These are phyloP conservation scores for Stegostoma tigrinum DNA, from an alignment of 2,113 vertebrate genomes.

Conservation along the genomic window DNA sequence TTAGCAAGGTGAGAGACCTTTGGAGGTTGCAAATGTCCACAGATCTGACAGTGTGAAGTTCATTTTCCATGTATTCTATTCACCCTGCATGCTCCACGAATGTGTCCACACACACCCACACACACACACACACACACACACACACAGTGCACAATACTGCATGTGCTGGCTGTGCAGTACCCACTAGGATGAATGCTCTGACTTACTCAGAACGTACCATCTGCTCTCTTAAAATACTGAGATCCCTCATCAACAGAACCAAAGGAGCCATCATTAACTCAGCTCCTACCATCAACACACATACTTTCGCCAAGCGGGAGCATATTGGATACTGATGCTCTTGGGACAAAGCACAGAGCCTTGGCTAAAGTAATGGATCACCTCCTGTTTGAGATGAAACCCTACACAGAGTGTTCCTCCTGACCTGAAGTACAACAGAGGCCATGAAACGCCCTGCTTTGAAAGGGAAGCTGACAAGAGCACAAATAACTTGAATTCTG, in stretches of 20 bases:
- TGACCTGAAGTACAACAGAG: neutral
- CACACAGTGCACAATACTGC: neutral
- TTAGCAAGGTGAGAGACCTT: conserved; percentile 16
- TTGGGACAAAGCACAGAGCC: neutral
- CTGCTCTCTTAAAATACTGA: neutral
- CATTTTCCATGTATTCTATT: neutral
- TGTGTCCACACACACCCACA: neutral
- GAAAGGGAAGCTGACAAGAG: neutral
- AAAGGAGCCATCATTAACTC: conserved; percentile 23
- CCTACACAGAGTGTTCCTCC: neutral
- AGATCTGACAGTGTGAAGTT: neutral
- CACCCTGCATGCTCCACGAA: neutral
- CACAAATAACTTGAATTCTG: neutral
- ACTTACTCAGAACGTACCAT: conserved; percentile 12
- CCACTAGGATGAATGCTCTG: neutral
- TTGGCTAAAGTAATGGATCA: neutral
- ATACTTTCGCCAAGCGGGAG: neutral
- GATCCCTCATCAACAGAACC: conserved; percentile 6
- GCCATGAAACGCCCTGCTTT: neutral
- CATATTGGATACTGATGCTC: neutral
- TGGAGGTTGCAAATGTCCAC: neutral
- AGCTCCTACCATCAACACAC: conserved; percentile 1
- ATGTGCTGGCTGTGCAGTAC: neutral
- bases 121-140: no score
- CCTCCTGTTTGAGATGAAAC: neutral